phyloP scores from a whole-genome alignment of 2,888 invertebrate species.

The Drosophila pseudotakahashii region DNA sequence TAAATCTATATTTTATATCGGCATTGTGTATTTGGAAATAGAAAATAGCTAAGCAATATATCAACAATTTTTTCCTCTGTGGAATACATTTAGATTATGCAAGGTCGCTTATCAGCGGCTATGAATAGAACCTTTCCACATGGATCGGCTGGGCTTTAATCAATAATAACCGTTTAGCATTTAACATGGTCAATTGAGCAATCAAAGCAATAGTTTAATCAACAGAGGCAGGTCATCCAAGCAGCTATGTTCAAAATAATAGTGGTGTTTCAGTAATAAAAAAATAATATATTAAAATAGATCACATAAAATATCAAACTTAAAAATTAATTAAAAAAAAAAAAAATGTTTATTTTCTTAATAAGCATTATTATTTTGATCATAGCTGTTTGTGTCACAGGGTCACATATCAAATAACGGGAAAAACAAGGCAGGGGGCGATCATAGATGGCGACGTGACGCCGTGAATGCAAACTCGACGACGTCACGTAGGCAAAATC shows the following conservation, averaged over 20 bases:
- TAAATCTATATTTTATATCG: background rate
- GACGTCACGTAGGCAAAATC: conserved; percentile 29
- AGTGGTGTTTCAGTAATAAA: background rate
- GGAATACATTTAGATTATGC: conserved; percentile 36
- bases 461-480: conserved; percentile 38
- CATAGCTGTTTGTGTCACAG: conserved; percentile 51
- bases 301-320: too few species aligned
- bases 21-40: background rate
- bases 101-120: conserved; percentile 55
- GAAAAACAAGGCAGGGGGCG: conserved; percentile 15
- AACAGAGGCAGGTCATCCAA: conserved; percentile 20
- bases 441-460: conserved; percentile 45
- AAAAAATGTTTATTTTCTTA: too few species aligned
- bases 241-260: background rate
- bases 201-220: conserved; percentile 42
- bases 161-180: conserved; percentile 42
- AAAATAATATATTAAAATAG: background rate
- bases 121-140: conserved; percentile 32
- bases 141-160: conserved; percentile 50
- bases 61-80: conserved; percentile 3
- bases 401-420: conserved; percentile 40
- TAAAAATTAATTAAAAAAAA: background rate
- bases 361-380: background rate
- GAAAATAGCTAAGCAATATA: too few species aligned
- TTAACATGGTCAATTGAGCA: conserved; percentile 45